A percentile compares a stretch with the other conserved stretches of the same genome.
phyloP scores from a whole-genome alignment of 2,888 invertebrate species.

The Ophion ellenae region DNA sequence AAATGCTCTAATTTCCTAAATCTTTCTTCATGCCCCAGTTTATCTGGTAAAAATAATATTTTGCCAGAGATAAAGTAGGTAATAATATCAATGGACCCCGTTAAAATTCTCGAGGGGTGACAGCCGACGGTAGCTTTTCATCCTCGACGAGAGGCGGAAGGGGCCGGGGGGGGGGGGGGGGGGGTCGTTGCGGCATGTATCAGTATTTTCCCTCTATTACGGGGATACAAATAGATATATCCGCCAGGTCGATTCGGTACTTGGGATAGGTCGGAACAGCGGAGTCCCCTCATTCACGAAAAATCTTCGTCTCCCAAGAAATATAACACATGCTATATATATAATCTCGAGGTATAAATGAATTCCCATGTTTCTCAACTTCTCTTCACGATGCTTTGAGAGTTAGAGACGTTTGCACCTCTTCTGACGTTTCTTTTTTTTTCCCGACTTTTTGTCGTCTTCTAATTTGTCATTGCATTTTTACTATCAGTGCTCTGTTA shows the following conservation, averaged over 20 bases:
- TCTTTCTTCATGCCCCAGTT: neutral
- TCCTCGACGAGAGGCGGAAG: slow-evolving; percentile 36
- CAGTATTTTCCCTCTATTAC: slow-evolving; percentile 72
- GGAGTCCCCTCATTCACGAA: slow-evolving; percentile 55
- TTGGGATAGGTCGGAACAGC: slow-evolving; percentile 67
- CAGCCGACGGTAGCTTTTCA: slow-evolving; percentile 60
- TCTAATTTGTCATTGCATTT: neutral
- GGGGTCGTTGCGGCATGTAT: slow-evolving; percentile 69
- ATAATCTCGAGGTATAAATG: slow-evolving; percentile 8
- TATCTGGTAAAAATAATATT: neutral
- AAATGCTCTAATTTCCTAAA: neutral
- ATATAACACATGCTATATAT: slow-evolving; percentile 12
- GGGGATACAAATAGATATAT: slow-evolving; percentile 26
- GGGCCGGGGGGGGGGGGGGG: slow-evolving; percentile 53
- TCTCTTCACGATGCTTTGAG: neutral
- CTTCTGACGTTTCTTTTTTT: neutral
- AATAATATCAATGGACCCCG: slow-evolving; percentile 73
- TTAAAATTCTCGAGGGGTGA: slow-evolving; percentile 69
- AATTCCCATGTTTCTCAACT: neutral
- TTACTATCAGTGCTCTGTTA: neutral
- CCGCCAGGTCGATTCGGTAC: slow-evolving; percentile 62
- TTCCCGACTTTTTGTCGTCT: neutral
- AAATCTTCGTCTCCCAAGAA: slow-evolving; percentile 40
- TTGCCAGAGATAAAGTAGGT: slow-evolving; percentile 1
- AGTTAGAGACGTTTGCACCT: neutral